Evolutionary conservation across 30 jellyfish, hydroid and myxozoan genomes (phyloP).

Genomic region (Hydra vulgaris): DNA sequence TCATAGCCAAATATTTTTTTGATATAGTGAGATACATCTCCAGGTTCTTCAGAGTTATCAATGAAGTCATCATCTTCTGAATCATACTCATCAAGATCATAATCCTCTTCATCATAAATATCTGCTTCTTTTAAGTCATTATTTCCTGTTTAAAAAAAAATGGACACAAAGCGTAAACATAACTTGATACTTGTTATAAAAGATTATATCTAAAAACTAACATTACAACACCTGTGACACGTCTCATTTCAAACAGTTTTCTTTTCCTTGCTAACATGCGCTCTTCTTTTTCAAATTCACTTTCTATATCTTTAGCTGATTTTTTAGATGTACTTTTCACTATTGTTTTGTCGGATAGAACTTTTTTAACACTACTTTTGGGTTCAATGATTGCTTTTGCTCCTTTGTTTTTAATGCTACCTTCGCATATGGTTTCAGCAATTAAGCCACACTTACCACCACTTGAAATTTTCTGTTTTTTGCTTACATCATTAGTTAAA

Average conservation of each 20-base stretch:
- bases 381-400: background rate
- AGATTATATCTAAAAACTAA: too few relatives aligned
- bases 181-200: background rate
- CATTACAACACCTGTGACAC: constrained; percentile 28
- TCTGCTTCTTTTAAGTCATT: constrained; percentile 18
- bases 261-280: constrained; percentile 54
- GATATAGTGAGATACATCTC: constrained; percentile 62
- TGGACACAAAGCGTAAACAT: background rate
- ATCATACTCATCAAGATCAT: constrained; percentile 52
- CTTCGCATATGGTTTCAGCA: constrained; percentile 10
- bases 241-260: constrained; percentile 36
- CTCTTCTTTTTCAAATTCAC: constrained; percentile 61
- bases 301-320: constrained; percentile 41
- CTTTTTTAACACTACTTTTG: constrained; percentile 13
- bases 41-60: constrained; percentile 58
- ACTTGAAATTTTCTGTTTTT: background rate
- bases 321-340: background rate
- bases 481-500: background rate
- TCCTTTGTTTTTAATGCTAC: background rate
- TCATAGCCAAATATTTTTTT: constrained; percentile 72
- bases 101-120: constrained; percentile 32
- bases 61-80: constrained; percentile 70
- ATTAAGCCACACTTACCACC: constrained; percentile 26
- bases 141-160: constrained; percentile 5
- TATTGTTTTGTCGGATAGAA: background rate